Percentiles rank a stretch among this genome's conserved stretches.
Conservation (phyloP, 2,888 invertebrate genomes). For the Tenthredo distinguenda region DNA sequence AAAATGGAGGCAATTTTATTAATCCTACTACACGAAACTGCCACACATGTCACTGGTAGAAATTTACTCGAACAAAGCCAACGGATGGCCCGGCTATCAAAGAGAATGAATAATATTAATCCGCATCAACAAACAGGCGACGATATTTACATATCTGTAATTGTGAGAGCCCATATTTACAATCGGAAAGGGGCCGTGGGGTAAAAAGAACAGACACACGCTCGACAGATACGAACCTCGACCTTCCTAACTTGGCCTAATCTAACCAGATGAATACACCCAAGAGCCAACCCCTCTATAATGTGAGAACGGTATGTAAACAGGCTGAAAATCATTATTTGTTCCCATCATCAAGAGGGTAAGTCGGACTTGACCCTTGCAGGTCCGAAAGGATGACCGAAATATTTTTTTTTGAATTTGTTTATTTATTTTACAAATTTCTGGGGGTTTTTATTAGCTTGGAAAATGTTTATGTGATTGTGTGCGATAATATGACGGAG, state of each 20-base stretch:
- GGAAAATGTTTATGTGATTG: constrained; percentile 24
- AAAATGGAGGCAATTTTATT: neutral
- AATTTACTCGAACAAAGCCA: constrained; percentile 40
- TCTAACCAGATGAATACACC: constrained; percentile 49
- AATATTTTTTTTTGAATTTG: neutral
- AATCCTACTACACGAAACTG: constrained; percentile 6
- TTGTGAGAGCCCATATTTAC: constrained; percentile 47
- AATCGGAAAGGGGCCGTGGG: constrained; percentile 13
- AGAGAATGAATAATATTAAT: constrained; percentile 52
- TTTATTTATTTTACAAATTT: neutral
- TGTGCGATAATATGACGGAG: constrained; percentile 6
- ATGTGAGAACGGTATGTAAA: constrained; percentile 44
- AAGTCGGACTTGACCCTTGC: constrained; percentile 21
- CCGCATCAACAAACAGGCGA: constrained; percentile 47
- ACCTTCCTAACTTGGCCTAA: constrained; percentile 28
- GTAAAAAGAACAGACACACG: constrained; percentile 18
- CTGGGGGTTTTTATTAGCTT: neutral
- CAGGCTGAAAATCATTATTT: constrained; percentile 48
- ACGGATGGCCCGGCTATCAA: constrained; percentile 35
- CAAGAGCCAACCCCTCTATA: constrained; percentile 38
- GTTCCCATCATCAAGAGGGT: constrained; percentile 32
- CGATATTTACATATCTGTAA: constrained; percentile 49
- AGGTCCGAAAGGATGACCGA: neutral
- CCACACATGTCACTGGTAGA: constrained; percentile 6
- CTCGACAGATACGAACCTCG: constrained; percentile 13